These are phyloP conservation scores for Cnemophilus loriae DNA, from an alignment of 2,113 vertebrate species.

Conservation along the genomic window DNA sequence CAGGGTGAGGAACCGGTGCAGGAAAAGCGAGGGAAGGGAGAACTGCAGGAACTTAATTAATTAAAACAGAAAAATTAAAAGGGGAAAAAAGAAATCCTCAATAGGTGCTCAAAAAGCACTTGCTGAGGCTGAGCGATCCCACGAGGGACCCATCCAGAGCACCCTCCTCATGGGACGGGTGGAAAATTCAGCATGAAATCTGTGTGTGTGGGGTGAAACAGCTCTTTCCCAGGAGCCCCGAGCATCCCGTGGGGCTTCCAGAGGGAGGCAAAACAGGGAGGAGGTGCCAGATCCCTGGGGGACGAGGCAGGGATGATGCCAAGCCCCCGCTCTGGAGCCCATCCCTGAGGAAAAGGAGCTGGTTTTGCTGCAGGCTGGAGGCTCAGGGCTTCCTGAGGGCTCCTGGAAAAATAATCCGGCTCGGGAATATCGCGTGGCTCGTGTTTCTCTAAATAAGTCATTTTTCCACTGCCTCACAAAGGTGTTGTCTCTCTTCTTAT, in stretches of 20 bases:
- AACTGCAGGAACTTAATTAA: not conserved
- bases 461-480: slow-evolving; percentile 59
- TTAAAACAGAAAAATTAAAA: not conserved
- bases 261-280: not conserved
- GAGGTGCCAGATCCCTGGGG: not conserved
- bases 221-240: not conserved
- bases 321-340: not conserved
- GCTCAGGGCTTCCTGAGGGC: not conserved
- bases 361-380: not conserved
- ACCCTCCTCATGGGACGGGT: not conserved
- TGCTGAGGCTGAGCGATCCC: not conserved
- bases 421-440: slow-evolving; percentile 23
- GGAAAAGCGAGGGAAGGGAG: not conserved
- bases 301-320: not conserved
- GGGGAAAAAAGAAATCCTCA: not conserved
- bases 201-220: rapidly evolving
- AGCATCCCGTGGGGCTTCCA: not conserved
- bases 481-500: slow-evolving; percentile 56
- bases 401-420: slow-evolving; percentile 45
- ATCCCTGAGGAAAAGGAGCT: not conserved
- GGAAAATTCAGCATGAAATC: not conserved
- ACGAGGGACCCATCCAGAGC: not conserved
- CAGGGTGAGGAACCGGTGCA: rapidly evolving
- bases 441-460: slow-evolving; percentile 56
- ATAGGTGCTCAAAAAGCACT: not conserved